These are phyloP conservation scores for Anoncus sp. DNA, from an alignment of 2,888 invertebrate genomes.

Conservation along the genomic window DNA sequence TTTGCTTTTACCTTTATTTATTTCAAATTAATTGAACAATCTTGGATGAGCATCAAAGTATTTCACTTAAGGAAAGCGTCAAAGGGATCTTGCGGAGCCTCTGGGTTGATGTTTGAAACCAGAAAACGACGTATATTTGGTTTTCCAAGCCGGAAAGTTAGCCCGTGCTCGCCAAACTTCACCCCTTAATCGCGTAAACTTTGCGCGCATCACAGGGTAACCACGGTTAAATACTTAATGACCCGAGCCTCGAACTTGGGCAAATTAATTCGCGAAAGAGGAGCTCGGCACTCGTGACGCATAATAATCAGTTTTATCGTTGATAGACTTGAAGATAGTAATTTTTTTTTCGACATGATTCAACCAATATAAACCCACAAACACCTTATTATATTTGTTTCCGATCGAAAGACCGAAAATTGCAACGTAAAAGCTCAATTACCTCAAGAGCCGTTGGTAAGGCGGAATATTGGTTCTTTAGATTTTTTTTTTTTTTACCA, in stretches of 20 bases:
- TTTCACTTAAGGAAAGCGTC: not conserved
- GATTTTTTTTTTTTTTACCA: no score
- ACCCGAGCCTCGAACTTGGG: conserved; percentile 2
- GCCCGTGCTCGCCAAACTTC: conserved; percentile 2
- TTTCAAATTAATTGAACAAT: not conserved
- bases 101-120: not conserved
- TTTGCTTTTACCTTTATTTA: no score
- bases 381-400: no score
- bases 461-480: no score
- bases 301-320: conserved; percentile 34
- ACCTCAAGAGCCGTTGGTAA: no score
- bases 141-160: not conserved
- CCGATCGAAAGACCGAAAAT: no score
- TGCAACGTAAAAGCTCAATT: no score
- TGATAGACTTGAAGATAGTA: not conserved
- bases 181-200: conserved; percentile 33
- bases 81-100: not conserved
- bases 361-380: no score
- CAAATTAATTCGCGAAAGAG: conserved; percentile 37
- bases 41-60: not conserved
- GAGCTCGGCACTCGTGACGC: conserved; percentile 3
- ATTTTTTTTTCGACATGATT: not conserved
- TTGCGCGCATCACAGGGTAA: conserved; percentile 1
- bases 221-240: conserved; percentile 45
- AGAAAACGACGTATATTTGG: not conserved